These are phyloP conservation scores for Phrynocephalus versicolor DNA, from an alignment of 2,113 vertebrate genomes.

Conservation along the genomic window DNA sequence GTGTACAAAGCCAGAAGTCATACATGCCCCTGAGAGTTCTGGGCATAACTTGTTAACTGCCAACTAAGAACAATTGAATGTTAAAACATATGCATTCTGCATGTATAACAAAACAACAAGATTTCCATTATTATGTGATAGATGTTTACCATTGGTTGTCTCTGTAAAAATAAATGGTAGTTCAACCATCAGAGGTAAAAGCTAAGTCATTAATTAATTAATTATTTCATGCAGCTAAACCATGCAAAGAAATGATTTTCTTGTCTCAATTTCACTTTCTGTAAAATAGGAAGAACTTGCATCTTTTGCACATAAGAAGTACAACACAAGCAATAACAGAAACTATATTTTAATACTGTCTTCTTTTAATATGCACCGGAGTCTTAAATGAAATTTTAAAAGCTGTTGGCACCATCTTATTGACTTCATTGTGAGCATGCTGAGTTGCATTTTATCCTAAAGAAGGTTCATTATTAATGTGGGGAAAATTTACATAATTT, in stretches of 20 bases:
- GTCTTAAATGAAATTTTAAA: constrained; percentile 23
- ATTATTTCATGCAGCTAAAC: no score
- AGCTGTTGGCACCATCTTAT: constrained; percentile 43
- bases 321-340: background rate
- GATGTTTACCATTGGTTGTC: no score
- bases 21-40: no score
- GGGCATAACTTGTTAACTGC: no score
- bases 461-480: constrained; percentile 54
- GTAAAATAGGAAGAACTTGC: background rate
- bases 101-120: no score
- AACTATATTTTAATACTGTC: background rate
- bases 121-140: no score
- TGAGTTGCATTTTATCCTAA: constrained; percentile 50
- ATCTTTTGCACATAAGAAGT: background rate
- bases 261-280: background rate
- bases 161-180: no score
- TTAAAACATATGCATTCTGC: no score
- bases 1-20: no score
- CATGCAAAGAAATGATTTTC: background rate
- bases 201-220: no score
- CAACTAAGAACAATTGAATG: no score
- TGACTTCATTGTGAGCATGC: constrained; percentile 53
- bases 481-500: constrained; percentile 69
- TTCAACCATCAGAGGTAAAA: no score
- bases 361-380: constrained; percentile 4